Base-by-base conservation (phyloP, 2,797 vertebrate species). In the Danio kyathit region DNA sequence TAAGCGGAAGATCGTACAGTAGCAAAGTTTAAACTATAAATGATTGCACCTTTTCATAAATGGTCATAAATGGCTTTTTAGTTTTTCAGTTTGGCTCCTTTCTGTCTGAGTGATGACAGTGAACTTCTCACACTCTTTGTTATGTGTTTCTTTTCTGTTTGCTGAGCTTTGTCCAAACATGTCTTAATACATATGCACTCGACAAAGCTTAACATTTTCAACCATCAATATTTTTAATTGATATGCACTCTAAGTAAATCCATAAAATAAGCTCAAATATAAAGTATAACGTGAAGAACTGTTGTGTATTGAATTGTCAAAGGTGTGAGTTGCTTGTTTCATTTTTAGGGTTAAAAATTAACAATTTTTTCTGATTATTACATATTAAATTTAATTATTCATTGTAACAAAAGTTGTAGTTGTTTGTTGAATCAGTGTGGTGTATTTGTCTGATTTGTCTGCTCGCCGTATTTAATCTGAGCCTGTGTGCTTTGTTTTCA, bases 11-110 rank as follows among this genome's bases (percentile, higher is more conserved):
- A n/a, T 3, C 19, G 1, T 0, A 41, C 65, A 0, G 66, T 70
- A 70, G 65, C 64, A 8, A n/a, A 17, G 65, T 49, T 52, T 6
- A 43, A 79, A 60, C 44, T 49, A 48, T 38, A 2, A 79, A 29
- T 4, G 6, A 77, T 1, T 70, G 43, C n/a, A 40, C 21, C n/a
- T 19, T 61, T 51, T 51, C 44, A 40, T 19, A 63, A 40, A 69
- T 9, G 43, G 38, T 61, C 21, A 41, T 78, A 70, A 60, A 79
- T 61, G 29, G 12, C 21, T 49, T 60, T 29, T 29, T 29, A 29
- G 29, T 29, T 29, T 29, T 77, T 17, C 19, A 29, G 17, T 44
- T 67, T 8, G 63, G 52, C 49, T 66, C 49, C 56, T 66, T 65
- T 44, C 38, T 56, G 40, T 67, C 52, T 78, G 64, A 57, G 19